Percentiles rank a stretch among this genome's conserved stretches.
phyloP scores from a whole-genome alignment of 2,113 vertebrate genomes.

The Bothrops jararaca region DNA sequence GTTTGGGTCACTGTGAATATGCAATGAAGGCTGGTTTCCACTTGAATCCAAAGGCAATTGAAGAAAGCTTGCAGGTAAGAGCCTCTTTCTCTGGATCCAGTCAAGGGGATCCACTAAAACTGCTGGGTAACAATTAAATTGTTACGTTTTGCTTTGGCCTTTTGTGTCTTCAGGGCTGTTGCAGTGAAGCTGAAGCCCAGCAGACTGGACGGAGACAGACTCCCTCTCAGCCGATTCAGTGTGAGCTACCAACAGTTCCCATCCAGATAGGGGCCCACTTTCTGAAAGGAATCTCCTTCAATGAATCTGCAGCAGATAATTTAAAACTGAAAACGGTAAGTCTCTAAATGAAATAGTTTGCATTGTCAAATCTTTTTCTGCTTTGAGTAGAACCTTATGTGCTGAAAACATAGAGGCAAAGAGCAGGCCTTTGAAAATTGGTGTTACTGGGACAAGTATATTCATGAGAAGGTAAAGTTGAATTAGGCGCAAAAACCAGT shows the following conservation, averaged over 20 bases:
- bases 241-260: conserved; percentile 93
- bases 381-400: not conserved
- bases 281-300: conserved; percentile 95
- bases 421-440: not conserved
- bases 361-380: not conserved
- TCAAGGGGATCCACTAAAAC: not conserved
- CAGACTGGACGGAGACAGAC: conserved; percentile 94
- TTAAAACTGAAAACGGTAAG: conserved; percentile 95
- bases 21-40: conserved; percentile 96
- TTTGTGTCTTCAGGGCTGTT: conserved; percentile 81
- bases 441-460: not conserved
- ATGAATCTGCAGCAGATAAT: conserved; percentile 93
- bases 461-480: not conserved
- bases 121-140: not conserved
- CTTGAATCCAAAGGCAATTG: conserved; percentile 92
- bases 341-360: not conserved
- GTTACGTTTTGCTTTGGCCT: not conserved
- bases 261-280: conserved; percentile 95
- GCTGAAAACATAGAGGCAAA: not conserved
- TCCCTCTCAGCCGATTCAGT: conserved; percentile 93
- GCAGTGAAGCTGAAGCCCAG: conserved; percentile 94
- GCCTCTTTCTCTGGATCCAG: conserved; percentile 2
- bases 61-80: conserved; percentile 89
- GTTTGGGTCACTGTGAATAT: conserved; percentile 95
- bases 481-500: not conserved